These are phyloP conservation scores for Epizoanthus ramosus DNA, from an alignment of 92 coral and sea anemone genomes.

Conservation along the genomic window DNA sequence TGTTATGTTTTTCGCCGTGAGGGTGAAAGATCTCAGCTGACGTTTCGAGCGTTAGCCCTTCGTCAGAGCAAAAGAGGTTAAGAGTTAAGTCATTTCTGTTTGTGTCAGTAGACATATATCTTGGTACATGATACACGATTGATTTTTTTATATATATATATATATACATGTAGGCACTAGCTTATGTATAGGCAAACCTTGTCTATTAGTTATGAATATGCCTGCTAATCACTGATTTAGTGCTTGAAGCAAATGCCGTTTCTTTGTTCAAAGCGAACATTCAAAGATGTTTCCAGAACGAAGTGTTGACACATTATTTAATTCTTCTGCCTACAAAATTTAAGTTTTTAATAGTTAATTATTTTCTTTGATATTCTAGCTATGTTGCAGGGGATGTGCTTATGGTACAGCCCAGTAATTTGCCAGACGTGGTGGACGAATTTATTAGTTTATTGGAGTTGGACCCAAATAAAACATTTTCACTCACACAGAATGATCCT, in stretches of 20 bases:
- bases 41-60: no score
- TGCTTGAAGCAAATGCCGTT: background rate
- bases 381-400: conserved; percentile 91
- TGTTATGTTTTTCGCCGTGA: no score
- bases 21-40: no score
- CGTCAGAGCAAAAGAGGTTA: no score
- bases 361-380: conserved; percentile 39
- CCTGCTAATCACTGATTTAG: background rate
- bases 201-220: no score
- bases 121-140: no score
- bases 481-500: conserved; percentile 80
- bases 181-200: no score
- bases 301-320: no score
- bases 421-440: conserved; percentile 80
- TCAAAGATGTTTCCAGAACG: background rate
- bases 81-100: no score
- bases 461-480: conserved; percentile 62
- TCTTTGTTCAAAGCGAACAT: background rate
- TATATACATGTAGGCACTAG: no score
- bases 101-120: no score
- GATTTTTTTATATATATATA: no score
- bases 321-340: background rate
- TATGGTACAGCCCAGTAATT: conserved; percentile 93
- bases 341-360: background rate
- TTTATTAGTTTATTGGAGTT: conserved; percentile 76